A percentile compares a stretch with the other conserved stretches of the same genome.
phyloP scores from a whole-genome alignment of 1,140 invertebrate species.

The Hypothenemus hampei region DNA sequence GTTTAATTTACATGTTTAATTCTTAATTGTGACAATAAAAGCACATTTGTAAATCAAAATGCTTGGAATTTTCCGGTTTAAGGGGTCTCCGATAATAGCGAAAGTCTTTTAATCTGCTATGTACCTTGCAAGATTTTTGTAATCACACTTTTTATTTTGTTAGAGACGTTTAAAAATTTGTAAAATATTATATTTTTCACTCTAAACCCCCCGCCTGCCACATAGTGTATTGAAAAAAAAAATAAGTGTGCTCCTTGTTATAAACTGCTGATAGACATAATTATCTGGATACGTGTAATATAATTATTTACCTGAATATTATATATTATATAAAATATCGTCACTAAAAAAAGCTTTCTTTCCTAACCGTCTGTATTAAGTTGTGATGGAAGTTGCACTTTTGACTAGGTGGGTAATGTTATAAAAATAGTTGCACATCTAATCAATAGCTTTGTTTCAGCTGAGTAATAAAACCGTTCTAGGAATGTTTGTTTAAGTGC shows the following conservation, averaged over 20 bases:
- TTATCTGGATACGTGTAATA: too few relatives aligned
- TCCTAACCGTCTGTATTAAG: too few relatives aligned
- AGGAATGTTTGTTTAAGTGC: too few relatives aligned
- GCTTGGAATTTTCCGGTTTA: not conserved
- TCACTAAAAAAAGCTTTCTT: too few relatives aligned
- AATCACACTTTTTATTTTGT: conserved; percentile 33
- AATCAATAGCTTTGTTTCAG: too few relatives aligned
- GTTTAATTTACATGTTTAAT: not conserved
- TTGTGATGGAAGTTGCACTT: too few relatives aligned
- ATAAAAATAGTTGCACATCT: too few relatives aligned
- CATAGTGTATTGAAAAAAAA: conserved; percentile 37
- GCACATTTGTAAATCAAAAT: not conserved
- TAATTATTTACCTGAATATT: conserved; percentile 34
- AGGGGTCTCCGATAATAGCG: conserved; percentile 15
- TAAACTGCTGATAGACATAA: conserved; percentile 31
- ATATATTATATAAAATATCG: too few relatives aligned
- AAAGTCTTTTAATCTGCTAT: conserved; percentile 39
- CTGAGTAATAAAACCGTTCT: too few relatives aligned
- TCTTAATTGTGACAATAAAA: not conserved
- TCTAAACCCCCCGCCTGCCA: conserved; percentile 39
- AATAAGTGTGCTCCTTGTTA: conserved; percentile 40
- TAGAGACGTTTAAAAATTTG: conserved; percentile 32
- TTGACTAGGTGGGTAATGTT: too few relatives aligned
- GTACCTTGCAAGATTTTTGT: conserved; percentile 40
- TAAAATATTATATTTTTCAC: conserved; percentile 35